Base-by-base conservation (phyloP, 2,113 vertebrate species). In the Chaetodon auriga region DNA sequence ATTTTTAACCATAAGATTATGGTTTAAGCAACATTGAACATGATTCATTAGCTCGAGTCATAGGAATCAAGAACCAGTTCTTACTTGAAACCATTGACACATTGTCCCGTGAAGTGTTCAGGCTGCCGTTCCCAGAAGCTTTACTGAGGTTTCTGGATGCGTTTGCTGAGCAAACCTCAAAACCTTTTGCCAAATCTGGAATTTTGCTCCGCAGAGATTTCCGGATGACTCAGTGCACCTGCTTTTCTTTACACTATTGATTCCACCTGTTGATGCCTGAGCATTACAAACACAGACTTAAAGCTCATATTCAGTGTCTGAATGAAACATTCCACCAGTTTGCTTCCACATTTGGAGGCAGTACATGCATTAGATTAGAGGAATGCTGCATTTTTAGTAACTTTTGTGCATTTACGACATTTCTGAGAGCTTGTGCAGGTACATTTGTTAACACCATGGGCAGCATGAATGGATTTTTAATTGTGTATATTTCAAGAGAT, bases 221-320 rank as follows among this genome's bases (percentile, higher is more conserved):
- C 30, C 55, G 51, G 35, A 54, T 23, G 60, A 75, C 2, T 51
- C 45, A 18, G 58, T 38, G 35, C 61, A 38, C 25, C 13, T 46
- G 68, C 6, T 16, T 60, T 57, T 71, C 41, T 12, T 3, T 12
- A 30, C 18, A 12, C 25, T 58, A n/a, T 69, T 23, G 18, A 48
- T 82, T 65, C 51, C 25, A 87, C 76, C 73, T 78, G 81, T 68
- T 80, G 62, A 60, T 46, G 45, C 62, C 7, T 63, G 55, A 21
- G 15, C 2, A 48, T 21, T 75, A 21, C 66, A 15, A 61, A 41
- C 25, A 69, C 19, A 30, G 36, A 30, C 21, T 36, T 30, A 71
- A 54, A 45, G 55, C 75, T 23, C 6, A 19, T 51, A 11, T 54
- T 63, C 38, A 7, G 1, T 23, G 41, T 23, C 10, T 55, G 10